These are phyloP conservation scores for Penaeus vannamei DNA, from an alignment of 1,140 invertebrate species.

Conservation along the genomic window DNA sequence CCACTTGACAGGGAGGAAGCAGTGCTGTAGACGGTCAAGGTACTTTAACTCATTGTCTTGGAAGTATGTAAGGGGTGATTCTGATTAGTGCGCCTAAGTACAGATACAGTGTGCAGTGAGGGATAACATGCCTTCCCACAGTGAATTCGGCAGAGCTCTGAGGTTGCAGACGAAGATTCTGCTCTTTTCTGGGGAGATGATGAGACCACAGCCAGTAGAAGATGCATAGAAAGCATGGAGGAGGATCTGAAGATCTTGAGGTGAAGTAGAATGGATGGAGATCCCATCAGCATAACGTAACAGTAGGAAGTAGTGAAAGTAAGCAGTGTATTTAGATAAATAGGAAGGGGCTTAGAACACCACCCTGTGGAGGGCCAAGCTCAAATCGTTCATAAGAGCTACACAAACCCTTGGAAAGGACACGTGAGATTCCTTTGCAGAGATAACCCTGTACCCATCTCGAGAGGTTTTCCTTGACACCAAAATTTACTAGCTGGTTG, in stretches of 20 bases:
- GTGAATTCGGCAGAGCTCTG: background rate
- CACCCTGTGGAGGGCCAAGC: background rate
- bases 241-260: background rate
- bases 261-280: background rate
- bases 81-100: background rate
- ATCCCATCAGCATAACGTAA: background rate
- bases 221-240: background rate
- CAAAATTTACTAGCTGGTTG: no score
- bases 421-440: no score
- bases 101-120: background rate
- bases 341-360: background rate
- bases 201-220: background rate
- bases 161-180: background rate
- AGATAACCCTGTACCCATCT: no score
- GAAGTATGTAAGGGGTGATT: background rate
- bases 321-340: background rate
- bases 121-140: background rate
- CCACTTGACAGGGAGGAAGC: no score
- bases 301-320: background rate
- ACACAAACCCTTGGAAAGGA: no score
- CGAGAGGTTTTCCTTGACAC: no score
- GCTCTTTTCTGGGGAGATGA: slow-evolving; percentile 12
- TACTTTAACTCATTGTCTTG: background rate
- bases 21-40: background rate
- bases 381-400: no score